phyloP scores from a whole-genome alignment of 2,797 vertebrate species.

The Sphenopsis melanotis region DNA sequence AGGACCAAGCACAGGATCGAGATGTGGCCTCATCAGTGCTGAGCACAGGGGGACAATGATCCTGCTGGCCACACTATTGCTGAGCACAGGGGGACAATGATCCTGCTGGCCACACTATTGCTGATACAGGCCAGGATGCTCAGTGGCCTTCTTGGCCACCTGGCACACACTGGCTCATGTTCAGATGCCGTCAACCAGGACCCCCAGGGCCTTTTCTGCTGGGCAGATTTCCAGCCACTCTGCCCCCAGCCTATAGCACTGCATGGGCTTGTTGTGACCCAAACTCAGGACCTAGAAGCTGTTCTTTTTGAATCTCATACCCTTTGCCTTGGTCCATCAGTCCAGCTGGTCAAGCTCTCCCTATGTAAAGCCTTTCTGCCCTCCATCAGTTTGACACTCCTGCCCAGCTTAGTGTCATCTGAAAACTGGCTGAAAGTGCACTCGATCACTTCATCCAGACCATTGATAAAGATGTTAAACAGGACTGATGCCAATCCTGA shows the following conservation, averaged over 20 bases:
- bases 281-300: not conserved
- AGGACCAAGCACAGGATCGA: rapidly evolving
- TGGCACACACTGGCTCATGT: not conserved
- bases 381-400: not conserved
- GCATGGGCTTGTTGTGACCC: not conserved
- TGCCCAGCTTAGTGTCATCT: rapidly evolving
- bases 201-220: not conserved
- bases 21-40: not conserved
- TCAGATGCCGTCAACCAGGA: not conserved
- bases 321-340: not conserved
- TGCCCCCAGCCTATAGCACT: not conserved
- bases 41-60: not conserved
- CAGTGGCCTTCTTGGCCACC: not conserved
- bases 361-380: not conserved
- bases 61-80: not conserved
- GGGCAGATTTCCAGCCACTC: not conserved
- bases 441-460: rapidly evolving
- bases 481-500: not conserved
- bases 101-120: not conserved
- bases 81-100: rapidly evolving
- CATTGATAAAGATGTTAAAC: not conserved
- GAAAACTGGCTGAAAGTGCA: not conserved
- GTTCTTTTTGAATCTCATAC: not conserved
- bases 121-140: not conserved
- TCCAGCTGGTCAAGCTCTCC: not conserved